Evolutionary conservation across 2,888 invertebrate genomes (phyloP), one percentile per base, ranked within the genome.

Genomic region (Rhyacophila evoluta): DNA sequence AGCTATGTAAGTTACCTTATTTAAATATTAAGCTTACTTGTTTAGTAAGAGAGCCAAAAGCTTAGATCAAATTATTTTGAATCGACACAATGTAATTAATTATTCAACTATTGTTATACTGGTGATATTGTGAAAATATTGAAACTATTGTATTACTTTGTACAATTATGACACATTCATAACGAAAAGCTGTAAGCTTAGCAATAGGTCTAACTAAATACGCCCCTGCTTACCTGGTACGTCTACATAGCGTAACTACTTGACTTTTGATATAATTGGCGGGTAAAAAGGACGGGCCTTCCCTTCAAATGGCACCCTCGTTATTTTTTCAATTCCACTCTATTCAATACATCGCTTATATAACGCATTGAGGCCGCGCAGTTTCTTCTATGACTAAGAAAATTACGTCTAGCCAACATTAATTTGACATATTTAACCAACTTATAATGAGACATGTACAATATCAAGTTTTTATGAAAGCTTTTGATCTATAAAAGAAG

Each of bases 261-360:
- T 55, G 55, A 55, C 55, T 55, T 55, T 55, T 55, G 25, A 55
- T 55, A 55, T 55, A 55, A 55, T 55, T 55, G 55, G 55, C 55
- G 55, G 25, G 55, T 55, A 55, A 55, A 55, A 10, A 19, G 55
- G 19, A 5, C 19, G 55, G 55, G 19, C 55, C 10, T 55, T 55
- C 55, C 55, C 55, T 55, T 19, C 55, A 55, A 55, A 55, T 55
- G 19, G 55, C 55, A 55, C 55, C 55, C 55, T 55, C 55, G 55
- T 55, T 55, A 55, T 55, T 55, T 55, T 55, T 55, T 55, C 55
- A 55, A 55, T 55, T 55, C 55, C 55, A 55, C 55, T 55, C 55
- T 55, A 55, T 55, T 55, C 55, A 55, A 55, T 55, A 55, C 19
- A 55, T 55, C n/a, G 8, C 55, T 10, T 8, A 19, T 55, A 8